Evolutionary conservation across 2,888 invertebrate species (phyloP), one percentile per base, ranked within the genome.

Genomic region (Athetis lepigone): DNA sequence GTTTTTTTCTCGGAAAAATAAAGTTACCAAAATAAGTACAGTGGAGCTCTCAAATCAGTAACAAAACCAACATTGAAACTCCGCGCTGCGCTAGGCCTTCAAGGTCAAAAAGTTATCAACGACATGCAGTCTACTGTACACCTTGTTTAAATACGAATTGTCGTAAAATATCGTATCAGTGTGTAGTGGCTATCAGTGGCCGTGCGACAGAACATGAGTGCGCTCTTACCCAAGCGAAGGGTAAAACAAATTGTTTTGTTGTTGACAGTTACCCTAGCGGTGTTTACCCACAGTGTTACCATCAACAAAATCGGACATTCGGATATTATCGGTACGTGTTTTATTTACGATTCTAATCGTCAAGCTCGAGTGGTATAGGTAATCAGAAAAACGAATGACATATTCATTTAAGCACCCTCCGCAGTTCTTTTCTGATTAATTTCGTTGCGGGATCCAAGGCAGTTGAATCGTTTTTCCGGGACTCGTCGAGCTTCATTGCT

Each of bases 151-250:
- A 52, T 16, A 18, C 13, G 36, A 40, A 42, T 19, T 57, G 56
- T 58, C 47, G 50, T 74, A 39, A 52, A 42, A 57, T 62, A 46
- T 69, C 45, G 46, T 70, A 70, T 75, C 70, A 70, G 43, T 57
- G 7, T 39, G 37, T 21, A 6, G 52, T 70, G 69, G 23, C 50
- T 70, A 40, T 51, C 70, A 55, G 54, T 51, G 63, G 42, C 29
- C 3, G 19, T 36, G 42, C 51, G 27, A 33, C 42, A 45, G 23
- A 47, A 8, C 50, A 74, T 74, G 64, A 9, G 36, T 46, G 37
- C 42, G 54, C 52, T 68, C 50, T 39, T 52, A 51, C 54, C 49
- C 21, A 47, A 43, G 7, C 27, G 18, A 21, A 36, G 69, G 61
- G 29, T 70, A 25, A 51, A 51, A 21, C 18, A 49, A 43, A 51